Evolutionary conservation across 2,888 invertebrate genomes (phyloP).

Genomic region (Nomada lathburiana): DNA sequence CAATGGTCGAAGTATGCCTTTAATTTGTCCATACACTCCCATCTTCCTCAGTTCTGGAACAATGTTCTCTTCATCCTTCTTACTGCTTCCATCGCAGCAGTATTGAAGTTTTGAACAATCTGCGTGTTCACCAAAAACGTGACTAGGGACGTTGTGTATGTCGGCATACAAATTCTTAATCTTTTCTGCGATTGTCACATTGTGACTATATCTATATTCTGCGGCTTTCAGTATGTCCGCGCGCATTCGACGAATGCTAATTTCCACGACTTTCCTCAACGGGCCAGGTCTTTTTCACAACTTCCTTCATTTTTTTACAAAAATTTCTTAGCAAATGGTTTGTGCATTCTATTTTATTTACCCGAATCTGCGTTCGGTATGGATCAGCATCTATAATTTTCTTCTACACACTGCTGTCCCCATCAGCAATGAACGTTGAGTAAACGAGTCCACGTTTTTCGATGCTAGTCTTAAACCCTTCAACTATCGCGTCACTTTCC

Average conservation of each 20-base stretch:
- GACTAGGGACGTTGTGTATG: no score
- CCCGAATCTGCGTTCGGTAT: no score
- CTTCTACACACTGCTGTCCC: no score
- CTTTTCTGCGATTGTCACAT: neutral
- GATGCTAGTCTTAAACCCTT: neutral
- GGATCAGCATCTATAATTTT: no score
- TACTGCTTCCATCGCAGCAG: neutral
- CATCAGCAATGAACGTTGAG: no score
- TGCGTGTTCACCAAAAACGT: no score
- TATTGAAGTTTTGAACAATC: no score
- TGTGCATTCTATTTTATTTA: no score
- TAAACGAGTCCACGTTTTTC: slow-evolving; percentile 3
- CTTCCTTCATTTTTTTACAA: neutral
- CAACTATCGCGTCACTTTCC: neutral
- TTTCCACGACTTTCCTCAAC: neutral
- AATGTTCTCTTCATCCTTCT: neutral
- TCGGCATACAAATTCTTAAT: no score
- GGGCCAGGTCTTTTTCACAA: neutral
- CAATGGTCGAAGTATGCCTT: neutral
- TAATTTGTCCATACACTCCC: neutral
- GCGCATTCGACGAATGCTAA: neutral
- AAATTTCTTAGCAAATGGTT: no score
- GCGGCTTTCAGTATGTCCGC: neutral
- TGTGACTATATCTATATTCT: neutral
- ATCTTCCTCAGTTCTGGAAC: no score